Evolutionary conservation across 1,140 invertebrate genomes (phyloP).

Genomic region (Triops longicaudatus): DNA sequence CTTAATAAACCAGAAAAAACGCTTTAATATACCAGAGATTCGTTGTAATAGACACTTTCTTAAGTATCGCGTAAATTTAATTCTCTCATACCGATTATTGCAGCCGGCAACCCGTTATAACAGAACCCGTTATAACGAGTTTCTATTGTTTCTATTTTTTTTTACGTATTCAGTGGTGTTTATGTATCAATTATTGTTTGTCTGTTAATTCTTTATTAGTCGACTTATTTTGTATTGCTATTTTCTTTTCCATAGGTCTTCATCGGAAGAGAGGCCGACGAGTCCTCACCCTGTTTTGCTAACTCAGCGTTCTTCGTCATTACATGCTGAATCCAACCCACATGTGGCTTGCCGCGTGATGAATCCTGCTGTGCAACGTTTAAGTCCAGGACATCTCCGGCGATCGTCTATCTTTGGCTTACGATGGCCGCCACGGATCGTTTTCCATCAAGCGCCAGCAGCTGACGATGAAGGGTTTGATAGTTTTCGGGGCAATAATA

Average conservation of each 20-base stretch:
- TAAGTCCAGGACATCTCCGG: not conserved
- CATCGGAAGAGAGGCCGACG: constrained; percentile 23
- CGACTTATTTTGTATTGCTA: not conserved
- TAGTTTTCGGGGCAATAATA: constrained; percentile 60
- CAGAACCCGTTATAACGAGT: too few species aligned
- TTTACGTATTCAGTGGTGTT: too few species aligned
- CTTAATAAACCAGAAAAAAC: too few species aligned
- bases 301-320: constrained; percentile 22
- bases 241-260: constrained; percentile 10
- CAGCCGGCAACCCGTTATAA: too few species aligned
- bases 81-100: too few species aligned
- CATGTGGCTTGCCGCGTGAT: not conserved
- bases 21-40: too few species aligned
- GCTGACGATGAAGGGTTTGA: constrained; percentile 73
- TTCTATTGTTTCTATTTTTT: too few species aligned
- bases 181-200: too few species aligned
- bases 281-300: constrained; percentile 18
- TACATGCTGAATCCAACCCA: constrained; percentile 22
- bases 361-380: not conserved
- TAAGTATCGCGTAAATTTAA: too few species aligned
- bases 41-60: too few species aligned
- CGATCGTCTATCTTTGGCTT: constrained; percentile 20
- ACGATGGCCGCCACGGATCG: constrained; percentile 22
- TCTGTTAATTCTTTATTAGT: not conserved
- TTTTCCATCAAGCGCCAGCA: constrained; percentile 22